phyloP scores from a whole-genome alignment of 2,888 invertebrate genomes.

The Orgyia antiqua region DNA sequence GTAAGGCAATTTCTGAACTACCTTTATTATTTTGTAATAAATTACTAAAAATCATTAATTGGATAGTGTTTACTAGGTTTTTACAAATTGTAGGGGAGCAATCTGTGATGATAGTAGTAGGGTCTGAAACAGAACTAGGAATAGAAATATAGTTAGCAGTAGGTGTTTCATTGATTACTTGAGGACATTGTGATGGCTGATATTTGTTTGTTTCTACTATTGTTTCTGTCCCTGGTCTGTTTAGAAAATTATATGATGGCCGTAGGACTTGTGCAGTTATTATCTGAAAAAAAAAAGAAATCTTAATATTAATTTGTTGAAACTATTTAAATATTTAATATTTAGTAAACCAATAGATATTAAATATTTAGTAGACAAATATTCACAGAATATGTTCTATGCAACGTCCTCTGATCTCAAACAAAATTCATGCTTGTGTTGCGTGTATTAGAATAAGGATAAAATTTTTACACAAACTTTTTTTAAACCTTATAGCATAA shows the following conservation, averaged over 20 bases:
- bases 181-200: slow-evolving; percentile 6
- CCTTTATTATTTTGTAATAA: slow-evolving; percentile 43
- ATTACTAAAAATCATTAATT: slow-evolving; percentile 55
- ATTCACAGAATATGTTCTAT: too few relatives aligned
- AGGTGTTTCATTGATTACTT: slow-evolving; percentile 24
- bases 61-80: slow-evolving; percentile 53
- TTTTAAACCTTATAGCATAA: too few relatives aligned
- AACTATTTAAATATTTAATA: not conserved
- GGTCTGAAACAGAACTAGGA: slow-evolving; percentile 17
- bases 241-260: slow-evolving; percentile 24
- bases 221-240: slow-evolving; percentile 22
- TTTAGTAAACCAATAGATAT: not conserved
- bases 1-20: slow-evolving; percentile 35
- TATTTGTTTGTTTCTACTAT: slow-evolving; percentile 27
- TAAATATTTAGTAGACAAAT: too few relatives aligned
- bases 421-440: too few relatives aligned
- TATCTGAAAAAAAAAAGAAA: slow-evolving; percentile 30
- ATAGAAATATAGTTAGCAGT: slow-evolving; percentile 21
- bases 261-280: slow-evolving; percentile 32
- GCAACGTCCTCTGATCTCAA: too few relatives aligned
- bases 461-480: too few relatives aligned
- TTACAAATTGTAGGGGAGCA: slow-evolving; percentile 55
- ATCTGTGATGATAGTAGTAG: slow-evolving; percentile 51
- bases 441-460: too few relatives aligned
- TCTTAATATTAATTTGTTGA: not conserved